Evolutionary conservation across 2,797 vertebrate species (phyloP).

Genomic region (Crocidura indochinensis): DNA sequence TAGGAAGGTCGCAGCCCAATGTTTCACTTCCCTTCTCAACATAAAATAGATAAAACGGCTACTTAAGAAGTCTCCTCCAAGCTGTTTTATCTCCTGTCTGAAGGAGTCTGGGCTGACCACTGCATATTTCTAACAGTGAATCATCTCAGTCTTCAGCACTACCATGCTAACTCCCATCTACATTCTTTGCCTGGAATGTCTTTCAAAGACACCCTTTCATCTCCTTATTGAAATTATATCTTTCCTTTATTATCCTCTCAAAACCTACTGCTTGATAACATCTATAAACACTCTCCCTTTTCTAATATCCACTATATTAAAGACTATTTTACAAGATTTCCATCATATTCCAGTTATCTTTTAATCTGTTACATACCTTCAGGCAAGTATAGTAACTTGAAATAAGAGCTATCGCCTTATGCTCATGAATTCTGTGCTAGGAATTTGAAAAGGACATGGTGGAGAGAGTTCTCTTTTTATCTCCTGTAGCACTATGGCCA

Average conservation of each 20-base stretch:
- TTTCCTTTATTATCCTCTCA: constrained; percentile 16
- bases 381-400: constrained; percentile 18
- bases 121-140: constrained; percentile 45
- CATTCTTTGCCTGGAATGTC: constrained; percentile 20
- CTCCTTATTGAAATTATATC: constrained; percentile 20
- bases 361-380: constrained; percentile 4
- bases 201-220: constrained; percentile 47
- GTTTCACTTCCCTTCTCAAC: background rate
- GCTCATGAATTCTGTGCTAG: constrained; percentile 53
- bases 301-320: background rate
- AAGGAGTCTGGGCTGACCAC: constrained; percentile 27
- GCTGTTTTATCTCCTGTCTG: constrained; percentile 22
- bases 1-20: background rate
- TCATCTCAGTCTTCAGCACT: constrained; percentile 40
- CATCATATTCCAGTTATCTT: background rate
- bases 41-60: constrained; percentile 25
- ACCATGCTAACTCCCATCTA: background rate
- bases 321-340: background rate
- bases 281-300: background rate
- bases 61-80: constrained; percentile 14
- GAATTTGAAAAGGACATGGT: constrained; percentile 31
- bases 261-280: constrained; percentile 5
- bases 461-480: background rate
- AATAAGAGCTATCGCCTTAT: constrained; percentile 43
- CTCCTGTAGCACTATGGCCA: background rate